Conservation (phyloP, 2,888 invertebrate species). For the Thelaira solivaga region DNA sequence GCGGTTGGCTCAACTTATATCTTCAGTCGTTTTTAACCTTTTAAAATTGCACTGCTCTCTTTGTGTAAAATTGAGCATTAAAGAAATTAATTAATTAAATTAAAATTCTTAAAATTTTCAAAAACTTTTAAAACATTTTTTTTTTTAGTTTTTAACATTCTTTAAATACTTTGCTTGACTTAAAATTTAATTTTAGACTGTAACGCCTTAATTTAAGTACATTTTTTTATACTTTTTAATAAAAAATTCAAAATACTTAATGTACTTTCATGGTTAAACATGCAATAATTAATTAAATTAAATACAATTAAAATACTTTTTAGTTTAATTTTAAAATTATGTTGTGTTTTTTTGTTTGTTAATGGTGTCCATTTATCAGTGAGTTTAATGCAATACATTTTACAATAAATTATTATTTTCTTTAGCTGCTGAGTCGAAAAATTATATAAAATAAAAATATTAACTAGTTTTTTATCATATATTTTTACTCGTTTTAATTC, state of each 20-base stretch:
- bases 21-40: no score
- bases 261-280: conserved; percentile 10
- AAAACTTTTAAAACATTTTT: background rate
- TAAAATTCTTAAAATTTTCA: background rate
- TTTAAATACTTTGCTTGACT: conserved; percentile 13
- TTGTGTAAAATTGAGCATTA: no score
- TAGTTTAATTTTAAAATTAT: conserved; percentile 27
- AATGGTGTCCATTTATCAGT: background rate
- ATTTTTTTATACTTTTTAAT: background rate
- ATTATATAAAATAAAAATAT: conserved; percentile 7
- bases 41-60: no score
- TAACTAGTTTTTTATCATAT: conserved; percentile 1
- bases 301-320: conserved; percentile 10
- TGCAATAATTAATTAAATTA: conserved; percentile 29
- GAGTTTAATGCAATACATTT: conserved; percentile 8
- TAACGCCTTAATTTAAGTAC: conserved; percentile 45
- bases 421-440: no score
- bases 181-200: conserved; percentile 53
- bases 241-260: conserved; percentile 3
- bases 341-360: background rate
- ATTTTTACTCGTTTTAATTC: background rate
- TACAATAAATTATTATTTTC: no score
- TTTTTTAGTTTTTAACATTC: no score
- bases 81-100: background rate
- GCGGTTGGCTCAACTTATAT: no score